A percentile compares a stretch with the other conserved stretches of the same genome.
phyloP scores from a whole-genome alignment of 1,140 invertebrate species.

The Oryzaephilus surinamensis region DNA sequence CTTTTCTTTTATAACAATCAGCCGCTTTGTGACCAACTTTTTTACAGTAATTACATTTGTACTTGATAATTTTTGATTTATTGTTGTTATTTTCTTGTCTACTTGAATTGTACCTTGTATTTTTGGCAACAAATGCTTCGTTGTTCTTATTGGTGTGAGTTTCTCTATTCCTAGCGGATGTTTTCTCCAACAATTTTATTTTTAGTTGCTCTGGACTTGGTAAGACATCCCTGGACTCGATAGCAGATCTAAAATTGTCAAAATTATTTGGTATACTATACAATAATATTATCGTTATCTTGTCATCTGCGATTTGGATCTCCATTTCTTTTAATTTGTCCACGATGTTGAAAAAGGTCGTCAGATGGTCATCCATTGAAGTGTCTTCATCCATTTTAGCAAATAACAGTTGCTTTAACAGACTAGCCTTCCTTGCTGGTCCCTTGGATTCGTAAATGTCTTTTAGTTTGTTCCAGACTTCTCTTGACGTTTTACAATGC shows the following conservation, averaged over 20 bases:
- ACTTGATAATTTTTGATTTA: no score
- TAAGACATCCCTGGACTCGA: not conserved
- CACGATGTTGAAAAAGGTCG: no score
- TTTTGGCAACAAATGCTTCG: no score
- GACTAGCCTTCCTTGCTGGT: conserved; percentile 15
- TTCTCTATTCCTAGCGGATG: no score
- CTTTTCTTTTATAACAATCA: no score
- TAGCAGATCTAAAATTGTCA: not conserved
- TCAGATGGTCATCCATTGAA: conserved; percentile 19
- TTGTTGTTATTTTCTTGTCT: no score
- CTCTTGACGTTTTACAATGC: conserved; percentile 16
- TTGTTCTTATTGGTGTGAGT: no score
- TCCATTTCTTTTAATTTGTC: not conserved
- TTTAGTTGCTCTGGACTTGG: not conserved
- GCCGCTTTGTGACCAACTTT: no score
- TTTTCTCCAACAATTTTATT: no score
- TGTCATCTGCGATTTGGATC: not conserved
- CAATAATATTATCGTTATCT: not conserved
- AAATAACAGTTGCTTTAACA: conserved; percentile 10
- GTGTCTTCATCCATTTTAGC: conserved; percentile 20
- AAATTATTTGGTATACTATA: not conserved
- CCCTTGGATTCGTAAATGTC: conserved; percentile 18
- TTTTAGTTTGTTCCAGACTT: conserved; percentile 23
- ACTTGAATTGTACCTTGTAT: no score
- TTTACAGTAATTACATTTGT: no score